These are phyloP conservation scores for Ceyx margarethae DNA, from an alignment of 2,113 vertebrate species.

Conservation along the genomic window DNA sequence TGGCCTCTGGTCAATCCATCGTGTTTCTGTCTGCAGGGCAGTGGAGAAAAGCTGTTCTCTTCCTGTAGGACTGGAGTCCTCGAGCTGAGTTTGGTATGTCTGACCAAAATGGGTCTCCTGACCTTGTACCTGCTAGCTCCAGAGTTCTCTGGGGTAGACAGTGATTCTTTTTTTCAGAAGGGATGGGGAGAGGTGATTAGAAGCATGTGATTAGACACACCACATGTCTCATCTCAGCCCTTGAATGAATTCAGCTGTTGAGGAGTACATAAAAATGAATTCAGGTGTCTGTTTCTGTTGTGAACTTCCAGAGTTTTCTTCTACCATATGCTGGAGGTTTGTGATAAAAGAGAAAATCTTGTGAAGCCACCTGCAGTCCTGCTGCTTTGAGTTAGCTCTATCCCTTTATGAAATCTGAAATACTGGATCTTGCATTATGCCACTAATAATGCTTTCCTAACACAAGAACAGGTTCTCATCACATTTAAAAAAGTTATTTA, in stretches of 20 bases:
- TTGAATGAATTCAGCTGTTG: background rate
- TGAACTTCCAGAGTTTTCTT: background rate
- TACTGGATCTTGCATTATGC: background rate
- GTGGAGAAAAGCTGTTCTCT: background rate
- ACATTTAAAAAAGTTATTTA: background rate
- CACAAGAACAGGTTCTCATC: background rate
- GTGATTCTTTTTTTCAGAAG: background rate
- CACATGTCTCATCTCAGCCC: background rate
- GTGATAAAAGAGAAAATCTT: background rate
- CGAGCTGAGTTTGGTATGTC: background rate
- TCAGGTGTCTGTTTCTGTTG: background rate
- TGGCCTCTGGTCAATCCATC: background rate
- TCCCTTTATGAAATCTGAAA: background rate
- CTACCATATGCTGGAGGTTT: background rate
- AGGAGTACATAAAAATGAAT: background rate
- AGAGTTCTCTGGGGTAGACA: background rate
- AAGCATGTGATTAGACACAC: background rate
- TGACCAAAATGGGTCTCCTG: background rate
- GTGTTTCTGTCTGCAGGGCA: background rate
- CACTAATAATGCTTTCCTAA: background rate
- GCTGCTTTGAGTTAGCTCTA: background rate
- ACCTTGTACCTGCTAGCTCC: background rate
- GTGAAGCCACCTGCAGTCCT: background rate
- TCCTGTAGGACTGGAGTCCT: background rate
- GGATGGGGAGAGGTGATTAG: background rate